A percentile compares a stretch with the other conserved stretches of the same genome.
phyloP scores from a whole-genome alignment of 2,888 invertebrate genomes.

The Drosophila flavopinicola region DNA sequence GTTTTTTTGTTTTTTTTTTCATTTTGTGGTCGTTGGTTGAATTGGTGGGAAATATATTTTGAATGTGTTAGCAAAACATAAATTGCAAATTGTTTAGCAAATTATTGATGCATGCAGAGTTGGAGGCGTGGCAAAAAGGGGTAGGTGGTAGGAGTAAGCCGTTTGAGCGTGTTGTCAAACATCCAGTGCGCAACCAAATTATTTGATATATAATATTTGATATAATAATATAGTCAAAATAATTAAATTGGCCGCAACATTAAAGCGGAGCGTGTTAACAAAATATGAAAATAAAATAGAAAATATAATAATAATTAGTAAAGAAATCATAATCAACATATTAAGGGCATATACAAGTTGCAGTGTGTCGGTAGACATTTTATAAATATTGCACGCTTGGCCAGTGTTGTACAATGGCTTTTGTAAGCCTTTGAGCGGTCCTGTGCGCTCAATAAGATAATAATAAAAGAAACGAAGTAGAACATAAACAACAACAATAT shows the following conservation, averaged over 20 bases:
- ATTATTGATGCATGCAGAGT: slow-evolving; percentile 51
- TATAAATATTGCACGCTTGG: slow-evolving; percentile 58
- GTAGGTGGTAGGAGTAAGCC: slow-evolving; percentile 18
- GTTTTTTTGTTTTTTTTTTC: slow-evolving; percentile 18
- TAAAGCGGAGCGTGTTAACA: slow-evolving; percentile 61
- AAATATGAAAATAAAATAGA: slow-evolving; percentile 72
- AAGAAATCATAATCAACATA: slow-evolving; percentile 38
- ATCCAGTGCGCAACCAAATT: slow-evolving; percentile 50
- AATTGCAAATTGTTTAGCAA: slow-evolving; percentile 46
- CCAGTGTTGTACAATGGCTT: slow-evolving; percentile 36
- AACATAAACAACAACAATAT: slow-evolving; percentile 71
- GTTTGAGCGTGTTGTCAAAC: slow-evolving; percentile 30
- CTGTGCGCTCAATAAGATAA: slow-evolving; percentile 34
- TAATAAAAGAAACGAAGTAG: slow-evolving; percentile 3
- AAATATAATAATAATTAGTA: slow-evolving; percentile 78
- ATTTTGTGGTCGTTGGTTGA: slow-evolving; percentile 56
- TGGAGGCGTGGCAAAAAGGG: slow-evolving; percentile 36
- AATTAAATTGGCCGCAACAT: slow-evolving; percentile 37
- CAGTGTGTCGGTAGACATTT: slow-evolving; percentile 82
- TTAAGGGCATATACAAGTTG: slow-evolving; percentile 31
- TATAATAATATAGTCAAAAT: slow-evolving; percentile 17
- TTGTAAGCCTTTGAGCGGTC: slow-evolving; percentile 26
- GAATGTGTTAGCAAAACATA: slow-evolving; percentile 42
- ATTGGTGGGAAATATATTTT: slow-evolving; percentile 16
- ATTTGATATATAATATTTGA: slow-evolving; percentile 14